phyloP scores from a whole-genome alignment of 1,140 invertebrate genomes.

The Physella acuta region DNA sequence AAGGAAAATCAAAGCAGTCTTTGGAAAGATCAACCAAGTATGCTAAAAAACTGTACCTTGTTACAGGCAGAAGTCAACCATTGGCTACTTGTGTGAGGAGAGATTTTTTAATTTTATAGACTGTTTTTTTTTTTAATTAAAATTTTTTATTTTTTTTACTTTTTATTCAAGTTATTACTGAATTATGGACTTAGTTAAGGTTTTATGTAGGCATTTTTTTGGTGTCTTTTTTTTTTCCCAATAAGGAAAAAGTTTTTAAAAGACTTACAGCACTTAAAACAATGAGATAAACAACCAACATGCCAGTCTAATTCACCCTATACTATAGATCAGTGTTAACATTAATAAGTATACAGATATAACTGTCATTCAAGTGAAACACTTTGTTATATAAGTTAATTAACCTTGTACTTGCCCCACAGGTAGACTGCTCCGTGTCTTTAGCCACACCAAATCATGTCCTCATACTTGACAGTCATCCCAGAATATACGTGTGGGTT shows the following conservation, averaged over 20 bases:
- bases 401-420: neutral
- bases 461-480: conserved; percentile 37
- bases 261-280: no score
- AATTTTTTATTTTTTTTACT: neutral
- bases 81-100: conserved; percentile 32
- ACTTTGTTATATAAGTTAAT: no score
- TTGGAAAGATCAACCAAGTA: neutral
- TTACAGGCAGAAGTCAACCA: conserved; percentile 23
- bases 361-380: no score
- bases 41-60: conserved; percentile 1
- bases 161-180: no score
- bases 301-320: no score
- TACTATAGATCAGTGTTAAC: no score
- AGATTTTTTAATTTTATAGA: neutral
- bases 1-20: neutral
- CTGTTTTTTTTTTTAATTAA: neutral
- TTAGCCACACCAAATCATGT: neutral
- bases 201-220: no score
- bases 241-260: neutral
- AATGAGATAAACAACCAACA: no score
- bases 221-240: no score
- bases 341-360: no score
- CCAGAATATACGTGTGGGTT: conserved; percentile 42
- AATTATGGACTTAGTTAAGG: no score
- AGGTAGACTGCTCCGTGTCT: conserved; percentile 3